Percentiles rank a stretch among this genome's conserved stretches.
phyloP scores from a whole-genome alignment of 2,888 invertebrate species.

The Calephelis perditalis region DNA sequence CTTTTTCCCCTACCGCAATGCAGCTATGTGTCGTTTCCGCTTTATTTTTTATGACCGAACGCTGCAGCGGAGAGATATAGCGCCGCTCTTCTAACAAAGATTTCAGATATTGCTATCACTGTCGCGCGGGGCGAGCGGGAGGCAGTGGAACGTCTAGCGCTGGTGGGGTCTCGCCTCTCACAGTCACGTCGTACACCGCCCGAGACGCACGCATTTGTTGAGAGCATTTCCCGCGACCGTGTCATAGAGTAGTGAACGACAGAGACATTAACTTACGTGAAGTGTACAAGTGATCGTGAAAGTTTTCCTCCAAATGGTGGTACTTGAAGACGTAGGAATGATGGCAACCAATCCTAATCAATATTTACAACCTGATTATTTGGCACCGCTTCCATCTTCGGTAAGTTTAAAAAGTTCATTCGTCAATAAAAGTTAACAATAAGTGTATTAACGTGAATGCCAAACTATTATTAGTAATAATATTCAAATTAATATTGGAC shows the following conservation, averaged over 20 bases:
- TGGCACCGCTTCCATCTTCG: slow-evolving; percentile 95
- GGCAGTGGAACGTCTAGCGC: slow-evolving; percentile 46
- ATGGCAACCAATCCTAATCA: slow-evolving; percentile 93
- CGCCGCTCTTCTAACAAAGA: slow-evolving; percentile 58
- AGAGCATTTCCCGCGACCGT: slow-evolving; percentile 48
- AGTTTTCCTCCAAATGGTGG: slow-evolving; percentile 86
- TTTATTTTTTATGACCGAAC: slow-evolving; percentile 71
- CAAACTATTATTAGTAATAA: too few species aligned
- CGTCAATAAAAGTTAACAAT: too few species aligned
- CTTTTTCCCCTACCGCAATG: slow-evolving; percentile 76
- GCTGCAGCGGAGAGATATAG: slow-evolving; percentile 73
- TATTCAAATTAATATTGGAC: too few species aligned
- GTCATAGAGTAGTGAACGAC: slow-evolving; percentile 58
- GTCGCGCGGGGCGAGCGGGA: slow-evolving; percentile 50
- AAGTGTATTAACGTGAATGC: too few species aligned
- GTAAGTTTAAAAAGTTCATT: slow-evolving; percentile 80
- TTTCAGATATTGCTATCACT: slow-evolving; percentile 50
- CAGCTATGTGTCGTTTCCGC: slow-evolving; percentile 77
- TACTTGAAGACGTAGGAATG: slow-evolving; percentile 94
- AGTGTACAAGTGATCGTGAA: slow-evolving; percentile 59
- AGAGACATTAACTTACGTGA: slow-evolving; percentile 64
- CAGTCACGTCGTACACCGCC: slow-evolving; percentile 64
- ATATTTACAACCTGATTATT: slow-evolving; percentile 97
- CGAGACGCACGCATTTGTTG: slow-evolving; percentile 49
- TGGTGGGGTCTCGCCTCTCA: slow-evolving; percentile 67